Evolutionary conservation across 2,888 invertebrate species (phyloP).

Genomic region (Aleiodes testaceus): DNA sequence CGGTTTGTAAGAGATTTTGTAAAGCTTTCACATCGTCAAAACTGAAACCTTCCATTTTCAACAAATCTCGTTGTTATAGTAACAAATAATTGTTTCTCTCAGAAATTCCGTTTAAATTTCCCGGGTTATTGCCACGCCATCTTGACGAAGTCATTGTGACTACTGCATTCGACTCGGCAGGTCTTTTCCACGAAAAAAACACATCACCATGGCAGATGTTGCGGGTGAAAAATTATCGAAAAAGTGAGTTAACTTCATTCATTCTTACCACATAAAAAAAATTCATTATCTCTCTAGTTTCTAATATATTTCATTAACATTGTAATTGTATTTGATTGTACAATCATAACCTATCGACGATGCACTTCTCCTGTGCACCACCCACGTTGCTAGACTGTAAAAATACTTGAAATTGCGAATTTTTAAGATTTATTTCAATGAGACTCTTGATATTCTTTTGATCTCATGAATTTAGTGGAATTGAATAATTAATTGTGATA

Average conservation of each 20-base stretch:
- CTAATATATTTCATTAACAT: background rate
- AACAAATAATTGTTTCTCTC: background rate
- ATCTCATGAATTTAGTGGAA: background rate
- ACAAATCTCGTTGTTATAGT: slow-evolving; percentile 41
- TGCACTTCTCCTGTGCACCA: slow-evolving; percentile 32
- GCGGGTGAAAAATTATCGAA: slow-evolving; percentile 79
- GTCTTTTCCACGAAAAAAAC: slow-evolving; percentile 39
- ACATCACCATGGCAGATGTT: slow-evolving; percentile 76
- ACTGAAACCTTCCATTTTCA: slow-evolving; percentile 51
- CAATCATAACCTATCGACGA: slow-evolving; percentile 46
- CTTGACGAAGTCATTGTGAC: background rate
- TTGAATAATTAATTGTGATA: background rate
- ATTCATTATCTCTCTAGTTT: background rate
- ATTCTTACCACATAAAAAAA: background rate
- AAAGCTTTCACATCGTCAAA: slow-evolving; percentile 64
- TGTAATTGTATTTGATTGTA: background rate
- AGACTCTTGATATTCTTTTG: slow-evolving; percentile 3
- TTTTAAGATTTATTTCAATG: background rate
- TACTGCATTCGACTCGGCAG: background rate
- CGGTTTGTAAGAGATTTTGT: slow-evolving; percentile 61
- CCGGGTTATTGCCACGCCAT: background rate
- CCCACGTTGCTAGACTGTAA: slow-evolving; percentile 48
- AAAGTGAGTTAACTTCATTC: slow-evolving; percentile 76
- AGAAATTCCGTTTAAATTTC: background rate
- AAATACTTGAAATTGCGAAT: background rate